Evolutionary conservation across 2,888 invertebrate species (phyloP), one percentile per base, ranked within the genome.

Genomic region (Mesochorus sp.): DNA sequence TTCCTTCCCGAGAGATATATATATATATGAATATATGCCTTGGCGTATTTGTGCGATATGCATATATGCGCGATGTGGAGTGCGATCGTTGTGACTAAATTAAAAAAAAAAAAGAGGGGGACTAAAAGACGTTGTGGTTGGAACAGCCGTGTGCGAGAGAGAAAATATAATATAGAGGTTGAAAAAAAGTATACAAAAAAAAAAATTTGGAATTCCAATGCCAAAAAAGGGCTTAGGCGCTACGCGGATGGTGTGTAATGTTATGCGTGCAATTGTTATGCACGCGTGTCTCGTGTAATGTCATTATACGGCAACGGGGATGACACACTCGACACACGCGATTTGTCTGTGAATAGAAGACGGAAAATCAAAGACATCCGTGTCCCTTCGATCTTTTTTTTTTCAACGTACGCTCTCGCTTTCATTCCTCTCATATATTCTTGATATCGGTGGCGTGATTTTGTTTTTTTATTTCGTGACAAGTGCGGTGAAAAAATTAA

Each of bases 281-380:
- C 78, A 74, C 78, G 78, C 78, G 78, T 70, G 73, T 73, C 68
- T 70, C 70, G 34, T 37, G 66, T 66, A 62, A 73, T 68, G 28
- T 31, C 8, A 59, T 71, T 66, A 66, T 37, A 21, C 26, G 14
- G 66, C 34, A 64, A 53, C 75, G 17, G 26, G 28, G 70, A 47
- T 21, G 6, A 37, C 39, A n/a, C n/a, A 68, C 75, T 57, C 66
- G 55, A 53, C 81, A n/a, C n/a, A 80, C 76, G 78, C 73, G 76
- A 78, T 81, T 68, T 68, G 53, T 76, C 19, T 42, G 59, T 72
- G 62, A 72, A 76, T 76, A 74, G 66, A 49, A 49, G 67, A 66
- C 6, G 66, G 37, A 55, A 17, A 28, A 57, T 44, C n/a, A 57
- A 62, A 62, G 10, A 66, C 31, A n/a, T n/a, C n/a, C n/a, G n/a